Evolutionary conservation across 2,888 invertebrate species (phyloP), one percentile per base, ranked within the genome.

Genomic region (Leptura quadrifasciata): DNA sequence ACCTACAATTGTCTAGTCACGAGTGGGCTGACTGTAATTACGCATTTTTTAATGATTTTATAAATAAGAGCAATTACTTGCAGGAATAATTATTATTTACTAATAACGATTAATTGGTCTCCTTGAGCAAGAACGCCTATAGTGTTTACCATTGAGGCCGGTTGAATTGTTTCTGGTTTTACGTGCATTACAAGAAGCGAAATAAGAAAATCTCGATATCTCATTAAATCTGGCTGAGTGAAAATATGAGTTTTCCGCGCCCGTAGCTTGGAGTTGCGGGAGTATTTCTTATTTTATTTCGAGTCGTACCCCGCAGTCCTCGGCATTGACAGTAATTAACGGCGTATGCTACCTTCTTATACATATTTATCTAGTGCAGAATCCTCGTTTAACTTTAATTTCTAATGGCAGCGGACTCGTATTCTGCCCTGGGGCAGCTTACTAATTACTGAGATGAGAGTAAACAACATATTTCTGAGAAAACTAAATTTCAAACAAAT

Each of bases 401-500:
- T 86, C 85, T 86, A 86, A 84, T 85, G 85, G 84, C 77, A 78
- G 78, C 78, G 83, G 82, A 83, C 85, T 84, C 81, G 82, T 79
- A 82, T 81, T 81, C 79, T 80, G 84, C 86, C 86, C 83, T 74
- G 79, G 82, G 85, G 85, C 83, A 82, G 83, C 84, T 83, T 86
- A 86, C 85, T 88, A 87, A 87, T 87, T 87, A 86, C 86, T 80
- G 77, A 82, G 84, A 81, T 81, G 82, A 82, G 84, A 83, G 86
- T 85, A 87, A 87, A 87, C 86, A 87, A 87, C 87, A 87, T 87
- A 86, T 87, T 87, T 86, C 86, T 83, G 84, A 84, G 86, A 85
- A 87, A 86, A 87, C 85, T 86, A 82, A 86, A 87, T 87, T 87
- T 85, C 85, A 83, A 85, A 85, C 85, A 83, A 85, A 87, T 87